Percentiles rank a stretch among this genome's conserved stretches.
Conservation (phyloP, 2,888 invertebrate genomes). For the Conops quadrifasciatus region DNA sequence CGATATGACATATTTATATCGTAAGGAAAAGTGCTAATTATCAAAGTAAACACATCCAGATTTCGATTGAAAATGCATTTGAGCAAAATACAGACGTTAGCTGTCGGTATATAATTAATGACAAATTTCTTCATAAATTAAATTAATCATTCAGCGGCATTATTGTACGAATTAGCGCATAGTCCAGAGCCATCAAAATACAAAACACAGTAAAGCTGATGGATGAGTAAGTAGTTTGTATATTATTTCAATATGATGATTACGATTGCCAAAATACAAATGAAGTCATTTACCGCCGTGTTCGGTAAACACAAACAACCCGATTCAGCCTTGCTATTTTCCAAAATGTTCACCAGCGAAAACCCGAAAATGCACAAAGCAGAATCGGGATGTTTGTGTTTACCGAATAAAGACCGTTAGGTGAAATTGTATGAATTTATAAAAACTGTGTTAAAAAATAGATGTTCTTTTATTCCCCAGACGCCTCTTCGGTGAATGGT, state of each 20-base stretch:
- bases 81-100: neutral
- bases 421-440: neutral
- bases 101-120: neutral
- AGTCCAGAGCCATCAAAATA: too few relatives aligned
- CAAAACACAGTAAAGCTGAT: too few relatives aligned
- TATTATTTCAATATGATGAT: too few relatives aligned
- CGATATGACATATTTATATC: too few relatives aligned
- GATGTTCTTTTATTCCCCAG: neutral
- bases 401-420: neutral
- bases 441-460: too few relatives aligned
- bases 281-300: too few relatives aligned
- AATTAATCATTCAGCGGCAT: slow-evolving; percentile 11
- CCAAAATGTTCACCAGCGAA: too few relatives aligned
- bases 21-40: too few relatives aligned
- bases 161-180: slow-evolving; percentile 17
- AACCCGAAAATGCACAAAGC: too few relatives aligned
- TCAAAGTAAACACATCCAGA: slow-evolving; percentile 1
- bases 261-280: neutral
- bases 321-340: too few relatives aligned
- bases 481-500: slow-evolving; percentile 23
- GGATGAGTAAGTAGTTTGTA: neutral
- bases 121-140: slow-evolving; percentile 21
- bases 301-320: neutral
- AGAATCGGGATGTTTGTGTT: too few relatives aligned
- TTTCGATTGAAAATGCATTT: neutral